Evolutionary conservation across 2,888 invertebrate genomes (phyloP), one percentile per base, ranked within the genome.

Genomic region (Argyresthia goedartella): DNA sequence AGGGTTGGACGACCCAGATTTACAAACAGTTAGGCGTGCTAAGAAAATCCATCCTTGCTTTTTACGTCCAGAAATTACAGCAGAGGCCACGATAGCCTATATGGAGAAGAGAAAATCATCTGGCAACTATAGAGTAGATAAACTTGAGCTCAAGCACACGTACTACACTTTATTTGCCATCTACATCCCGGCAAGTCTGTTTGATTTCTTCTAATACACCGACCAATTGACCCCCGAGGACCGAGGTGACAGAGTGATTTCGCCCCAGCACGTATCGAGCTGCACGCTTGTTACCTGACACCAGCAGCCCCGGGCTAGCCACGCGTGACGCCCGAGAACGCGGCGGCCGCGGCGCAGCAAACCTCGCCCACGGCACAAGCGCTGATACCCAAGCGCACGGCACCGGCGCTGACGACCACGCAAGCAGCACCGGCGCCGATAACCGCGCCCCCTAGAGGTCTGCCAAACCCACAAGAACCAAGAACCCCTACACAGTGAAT

Each of bases 91-190:
- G 43, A 1, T 43, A 8, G 11, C 43, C 36, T 15, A 25, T 13
- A 42, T 36, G 50, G 46, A 48, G 25, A 51, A 52, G 8, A 47
- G 41, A 44, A 54, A 54, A 50, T 47, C 47, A 39, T 6, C 25
- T 8, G 51, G 52, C 49, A 52, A 54, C 51, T 53, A 49, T 47
- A 52, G 53, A 52, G 53, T 51, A 46, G 13, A 14, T 11, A 16
- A 8, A 51, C 33, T 39, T 48, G 43, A 25, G 36, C 36, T 42
- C 11, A 42, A 42, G 13, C 11, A 39, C 39, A 39, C 3, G 11
- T 7, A 39, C 39, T 39, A 39, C 39, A 8, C 39, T 39, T 39
- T 8, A n/a, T 39, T 39, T 39, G 39, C 39, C 11, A 39, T 39
- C n/a, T 39, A 3, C 39, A 7, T 39, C 11, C 39, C 39, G n/a